phyloP scores from a whole-genome alignment of 2,888 invertebrate genomes.

The Candidula unifasciata region DNA sequence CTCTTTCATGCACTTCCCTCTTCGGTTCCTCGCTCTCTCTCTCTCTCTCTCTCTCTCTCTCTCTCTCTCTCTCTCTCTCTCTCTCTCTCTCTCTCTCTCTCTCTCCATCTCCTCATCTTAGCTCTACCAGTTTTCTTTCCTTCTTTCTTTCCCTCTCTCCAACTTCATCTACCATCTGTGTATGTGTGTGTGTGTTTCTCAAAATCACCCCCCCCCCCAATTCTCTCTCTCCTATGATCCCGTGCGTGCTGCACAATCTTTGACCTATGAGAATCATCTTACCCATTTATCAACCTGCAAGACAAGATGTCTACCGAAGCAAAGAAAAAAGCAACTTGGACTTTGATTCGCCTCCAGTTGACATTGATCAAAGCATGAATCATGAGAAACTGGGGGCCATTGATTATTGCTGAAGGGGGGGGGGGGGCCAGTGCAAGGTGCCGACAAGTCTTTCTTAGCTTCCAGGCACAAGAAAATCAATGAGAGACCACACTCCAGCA shows the following conservation, averaged over 20 bases:
- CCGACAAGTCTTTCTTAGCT: conserved; percentile 24
- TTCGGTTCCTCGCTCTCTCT: not conserved
- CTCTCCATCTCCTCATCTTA: not conserved
- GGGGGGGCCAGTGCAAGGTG: conserved; percentile 34
- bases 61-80: conserved; percentile 5
- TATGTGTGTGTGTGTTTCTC: not conserved
- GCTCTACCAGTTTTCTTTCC: not conserved
- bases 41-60: conserved; percentile 8
- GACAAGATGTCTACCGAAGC: conserved; percentile 6
- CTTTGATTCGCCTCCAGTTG: not conserved
- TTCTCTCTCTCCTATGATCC: too few species aligned
- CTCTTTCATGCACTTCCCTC: too few species aligned
- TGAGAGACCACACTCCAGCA: not conserved
- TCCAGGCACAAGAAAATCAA: conserved; percentile 14
- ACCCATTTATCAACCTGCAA: not conserved
- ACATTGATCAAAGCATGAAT: conserved; percentile 40
- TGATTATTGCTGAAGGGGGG: conserved; percentile 42
- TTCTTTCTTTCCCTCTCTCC: not conserved
- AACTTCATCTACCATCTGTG: not conserved
- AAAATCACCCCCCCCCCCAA: not conserved
- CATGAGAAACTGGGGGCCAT: conserved; percentile 19
- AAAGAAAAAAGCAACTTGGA: not conserved
- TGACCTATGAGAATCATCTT: too few species aligned
- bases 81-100: not conserved
- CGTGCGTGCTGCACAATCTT: too few species aligned